These are phyloP conservation scores for Erythrocebus patas DNA, from an alignment of 2,113 vertebrate genomes.

Conservation along the genomic window DNA sequence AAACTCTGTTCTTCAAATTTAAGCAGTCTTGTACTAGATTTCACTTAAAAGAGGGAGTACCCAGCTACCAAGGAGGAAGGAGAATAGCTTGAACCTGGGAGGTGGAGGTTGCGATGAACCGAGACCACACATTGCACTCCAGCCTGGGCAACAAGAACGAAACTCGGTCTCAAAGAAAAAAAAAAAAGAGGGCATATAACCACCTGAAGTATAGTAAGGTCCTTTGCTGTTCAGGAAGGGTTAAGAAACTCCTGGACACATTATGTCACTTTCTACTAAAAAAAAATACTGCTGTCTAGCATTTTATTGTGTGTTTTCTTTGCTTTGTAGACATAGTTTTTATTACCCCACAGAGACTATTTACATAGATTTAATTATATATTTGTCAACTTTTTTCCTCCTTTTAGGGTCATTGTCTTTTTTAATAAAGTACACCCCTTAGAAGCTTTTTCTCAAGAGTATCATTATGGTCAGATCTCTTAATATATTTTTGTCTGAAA, in stretches of 20 bases:
- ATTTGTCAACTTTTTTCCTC: neutral
- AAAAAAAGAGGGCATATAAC: too few species aligned
- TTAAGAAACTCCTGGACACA: neutral
- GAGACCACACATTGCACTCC: too few species aligned
- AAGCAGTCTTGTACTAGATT: neutral
- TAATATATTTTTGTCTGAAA: neutral
- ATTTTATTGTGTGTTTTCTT: neutral
- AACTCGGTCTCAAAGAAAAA: too few species aligned
- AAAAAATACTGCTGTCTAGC: neutral
- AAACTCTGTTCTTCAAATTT: neutral
- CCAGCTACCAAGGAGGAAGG: too few species aligned
- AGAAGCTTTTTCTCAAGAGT: neutral
- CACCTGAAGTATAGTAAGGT: too few species aligned
- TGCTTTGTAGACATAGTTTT: neutral
- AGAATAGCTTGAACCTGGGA: too few species aligned
- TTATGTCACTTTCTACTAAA: neutral
- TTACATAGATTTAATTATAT: neutral
- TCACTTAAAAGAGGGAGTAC: neutral
- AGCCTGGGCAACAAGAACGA: too few species aligned
- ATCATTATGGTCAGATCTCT: neutral
- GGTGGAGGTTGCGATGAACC: too few species aligned
- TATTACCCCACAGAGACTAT: neutral
- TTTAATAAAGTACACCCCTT: neutral
- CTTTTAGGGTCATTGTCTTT: neutral
- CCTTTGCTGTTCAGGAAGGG: neutral